These are phyloP conservation scores for Notolepis coatsorum DNA, from an alignment of 2,797 vertebrate genomes.

Conservation along the genomic window DNA sequence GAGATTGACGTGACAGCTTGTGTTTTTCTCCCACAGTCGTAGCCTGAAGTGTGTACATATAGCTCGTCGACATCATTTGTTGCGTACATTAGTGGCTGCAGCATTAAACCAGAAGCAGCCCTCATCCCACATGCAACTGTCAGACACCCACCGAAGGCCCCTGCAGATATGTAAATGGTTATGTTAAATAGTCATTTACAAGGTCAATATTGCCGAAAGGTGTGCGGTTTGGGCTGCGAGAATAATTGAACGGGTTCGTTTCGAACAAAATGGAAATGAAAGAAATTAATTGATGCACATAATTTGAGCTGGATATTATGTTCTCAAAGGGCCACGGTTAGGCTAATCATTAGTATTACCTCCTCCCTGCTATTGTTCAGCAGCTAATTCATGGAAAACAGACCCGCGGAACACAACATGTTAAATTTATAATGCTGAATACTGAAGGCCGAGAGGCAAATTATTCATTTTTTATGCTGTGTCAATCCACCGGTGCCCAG, in stretches of 20 bases:
- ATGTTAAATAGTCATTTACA: slow-evolving; percentile 8
- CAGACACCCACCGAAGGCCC: slow-evolving; percentile 4
- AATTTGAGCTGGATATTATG: slow-evolving; percentile 15
- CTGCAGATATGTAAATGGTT: not conserved
- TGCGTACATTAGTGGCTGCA: not conserved
- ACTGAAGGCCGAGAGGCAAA: not conserved
- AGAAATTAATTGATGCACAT: slow-evolving; percentile 12
- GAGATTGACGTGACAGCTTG: not conserved
- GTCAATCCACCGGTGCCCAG: not conserved
- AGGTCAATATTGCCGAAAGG: slow-evolving; percentile 14
- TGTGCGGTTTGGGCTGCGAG: slow-evolving; percentile 11
- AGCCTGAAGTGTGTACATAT: not conserved
- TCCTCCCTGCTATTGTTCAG: not conserved
- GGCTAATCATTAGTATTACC: slow-evolving; percentile 10
- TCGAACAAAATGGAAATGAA: not conserved
- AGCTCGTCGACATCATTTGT: not conserved
- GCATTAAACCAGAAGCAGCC: slow-evolving; percentile 36
- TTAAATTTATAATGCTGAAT: slow-evolving; percentile 14
- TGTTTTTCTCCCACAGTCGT: not conserved
- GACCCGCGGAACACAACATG: not conserved
- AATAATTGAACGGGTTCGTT: slow-evolving; percentile 1
- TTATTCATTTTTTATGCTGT: not conserved
- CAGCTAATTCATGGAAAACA: slow-evolving; percentile 2
- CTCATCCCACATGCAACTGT: not conserved
- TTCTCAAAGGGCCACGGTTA: slow-evolving; percentile 8